phyloP scores from a whole-genome alignment of 2,888 invertebrate species.

The Heliconius ismenius region DNA sequence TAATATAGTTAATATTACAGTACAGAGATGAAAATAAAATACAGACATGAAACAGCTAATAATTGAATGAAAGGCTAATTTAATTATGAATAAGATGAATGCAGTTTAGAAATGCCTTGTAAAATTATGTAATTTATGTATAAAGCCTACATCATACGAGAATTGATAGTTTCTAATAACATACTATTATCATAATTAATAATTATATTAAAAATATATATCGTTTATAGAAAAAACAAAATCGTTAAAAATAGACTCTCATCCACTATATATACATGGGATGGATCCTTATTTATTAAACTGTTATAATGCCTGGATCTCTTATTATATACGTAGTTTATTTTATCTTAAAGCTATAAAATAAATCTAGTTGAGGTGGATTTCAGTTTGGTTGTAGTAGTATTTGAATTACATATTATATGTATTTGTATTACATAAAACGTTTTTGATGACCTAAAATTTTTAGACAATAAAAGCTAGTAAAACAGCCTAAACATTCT shows the following conservation, averaged over 20 bases:
- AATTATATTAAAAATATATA: constrained; percentile 1
- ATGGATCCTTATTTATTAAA: constrained; percentile 6
- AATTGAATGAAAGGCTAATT: not conserved
- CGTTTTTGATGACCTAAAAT: not conserved
- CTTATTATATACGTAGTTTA: not conserved
- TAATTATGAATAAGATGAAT: not conserved
- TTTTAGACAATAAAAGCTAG: not conserved
- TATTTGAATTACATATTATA: constrained; percentile 52
- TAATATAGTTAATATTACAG: not conserved
- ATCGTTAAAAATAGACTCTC: constrained; percentile 18
- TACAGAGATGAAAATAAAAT: too few relatives aligned
- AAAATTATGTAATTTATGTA: not conserved
- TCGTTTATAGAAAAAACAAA: not conserved
- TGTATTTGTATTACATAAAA: constrained; percentile 37
- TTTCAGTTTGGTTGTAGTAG: constrained; percentile 74
- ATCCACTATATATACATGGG: constrained; percentile 30
- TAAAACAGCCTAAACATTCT: not conserved
- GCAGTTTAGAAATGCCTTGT: not conserved
- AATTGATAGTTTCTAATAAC: not conserved
- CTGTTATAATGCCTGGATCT: not conserved
- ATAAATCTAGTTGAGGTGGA: constrained; percentile 65
- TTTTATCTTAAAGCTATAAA: constrained; percentile 26
- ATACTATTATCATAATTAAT: not conserved
- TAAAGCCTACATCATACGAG: constrained; percentile 4
- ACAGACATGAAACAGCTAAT: not conserved